Conservation (phyloP, 2,888 invertebrate genomes). For the Morinoia aosen region DNA sequence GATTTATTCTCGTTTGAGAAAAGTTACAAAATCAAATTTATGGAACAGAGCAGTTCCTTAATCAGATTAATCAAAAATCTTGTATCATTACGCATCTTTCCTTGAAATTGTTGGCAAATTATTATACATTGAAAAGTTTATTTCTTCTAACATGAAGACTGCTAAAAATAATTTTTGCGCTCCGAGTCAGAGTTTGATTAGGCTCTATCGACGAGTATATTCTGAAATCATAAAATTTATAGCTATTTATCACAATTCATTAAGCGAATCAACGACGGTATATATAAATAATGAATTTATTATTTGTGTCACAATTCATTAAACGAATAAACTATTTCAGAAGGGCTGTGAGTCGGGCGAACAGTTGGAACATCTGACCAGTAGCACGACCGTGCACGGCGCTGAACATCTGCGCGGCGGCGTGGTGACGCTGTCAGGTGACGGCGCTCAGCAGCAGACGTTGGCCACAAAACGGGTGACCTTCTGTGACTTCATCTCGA, state of each 20-base stretch:
- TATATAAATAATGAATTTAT: too few species aligned
- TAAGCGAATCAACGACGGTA: neutral
- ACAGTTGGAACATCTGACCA: neutral
- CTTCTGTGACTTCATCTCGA: conserved; percentile 20
- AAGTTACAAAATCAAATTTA: too few species aligned
- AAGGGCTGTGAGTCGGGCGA: neutral
- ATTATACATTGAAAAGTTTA: too few species aligned
- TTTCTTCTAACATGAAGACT: too few species aligned
- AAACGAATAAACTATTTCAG: neutral
- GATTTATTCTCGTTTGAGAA: too few species aligned
- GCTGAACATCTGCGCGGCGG: neutral
- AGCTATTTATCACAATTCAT: neutral
- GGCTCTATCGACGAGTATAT: neutral
- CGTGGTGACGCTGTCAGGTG: neutral
- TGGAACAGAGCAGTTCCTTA: too few species aligned
- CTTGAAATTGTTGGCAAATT: too few species aligned
- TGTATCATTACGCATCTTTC: too few species aligned
- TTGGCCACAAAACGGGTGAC: neutral
- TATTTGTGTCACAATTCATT: neutral
- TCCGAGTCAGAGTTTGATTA: neutral
- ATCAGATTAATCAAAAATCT: too few species aligned
- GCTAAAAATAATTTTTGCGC: too few species aligned
- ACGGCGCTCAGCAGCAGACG: neutral
- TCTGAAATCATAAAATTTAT: neutral
- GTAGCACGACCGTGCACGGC: neutral